A percentile compares a stretch with the other conserved stretches of the same genome.
Conservation (phyloP, 2,113 vertebrate genomes). For the Oxygymnocypris stewartii region DNA sequence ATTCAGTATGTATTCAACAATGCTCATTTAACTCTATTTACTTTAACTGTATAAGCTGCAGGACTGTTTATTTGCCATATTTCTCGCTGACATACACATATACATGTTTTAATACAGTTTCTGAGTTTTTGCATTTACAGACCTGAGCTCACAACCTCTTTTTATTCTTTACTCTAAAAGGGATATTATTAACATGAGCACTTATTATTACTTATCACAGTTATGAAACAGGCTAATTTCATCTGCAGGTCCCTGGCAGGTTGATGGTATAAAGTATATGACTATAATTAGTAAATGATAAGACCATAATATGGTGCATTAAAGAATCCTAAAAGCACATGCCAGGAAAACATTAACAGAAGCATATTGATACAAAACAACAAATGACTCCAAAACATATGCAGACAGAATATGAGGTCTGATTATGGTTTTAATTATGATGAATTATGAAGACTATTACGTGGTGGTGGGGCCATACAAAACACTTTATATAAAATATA, state of each 20-base stretch:
- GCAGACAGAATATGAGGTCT: background rate
- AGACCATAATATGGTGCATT: background rate
- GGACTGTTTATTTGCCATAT: too few relatives aligned
- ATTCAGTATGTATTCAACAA: background rate
- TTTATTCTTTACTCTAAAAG: too few relatives aligned
- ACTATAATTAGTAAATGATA: background rate
- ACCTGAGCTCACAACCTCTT: too few relatives aligned
- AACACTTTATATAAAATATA: background rate
- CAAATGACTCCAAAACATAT: background rate
- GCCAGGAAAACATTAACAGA: background rate
- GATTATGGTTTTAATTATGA: background rate
- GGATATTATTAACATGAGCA: background rate
- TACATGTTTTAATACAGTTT: too few relatives aligned
- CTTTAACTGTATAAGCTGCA: too few relatives aligned
- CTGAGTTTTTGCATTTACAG: background rate
- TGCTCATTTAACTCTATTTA: background rate
- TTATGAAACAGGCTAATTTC: background rate
- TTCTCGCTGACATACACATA: too few relatives aligned
- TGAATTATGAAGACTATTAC: background rate
- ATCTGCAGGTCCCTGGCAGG: background rate
- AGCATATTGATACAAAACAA: background rate
- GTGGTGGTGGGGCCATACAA: too few relatives aligned
- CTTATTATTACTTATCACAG: too few relatives aligned
- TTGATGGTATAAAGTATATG: background rate
- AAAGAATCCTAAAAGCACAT: background rate